A percentile compares a stretch with the other conserved stretches of the same genome.
These are phyloP conservation scores for Melanotaenia parkinsoni DNA, from an alignment of 2,797 vertebrate species.

Conservation along the genomic window DNA sequence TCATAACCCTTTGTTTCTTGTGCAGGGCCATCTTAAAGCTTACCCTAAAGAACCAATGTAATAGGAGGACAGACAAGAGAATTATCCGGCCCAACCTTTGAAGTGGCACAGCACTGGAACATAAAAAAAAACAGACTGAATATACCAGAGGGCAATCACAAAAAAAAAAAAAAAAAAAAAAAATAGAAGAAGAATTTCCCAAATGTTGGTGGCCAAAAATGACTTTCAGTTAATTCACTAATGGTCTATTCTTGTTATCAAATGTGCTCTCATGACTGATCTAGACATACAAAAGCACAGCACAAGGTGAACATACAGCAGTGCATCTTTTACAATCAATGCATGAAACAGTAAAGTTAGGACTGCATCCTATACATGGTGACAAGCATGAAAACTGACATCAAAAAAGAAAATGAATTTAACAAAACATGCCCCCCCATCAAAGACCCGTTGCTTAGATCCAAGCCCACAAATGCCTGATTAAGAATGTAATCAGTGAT, in stretches of 20 bases:
- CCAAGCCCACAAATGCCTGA: constrained; percentile 36
- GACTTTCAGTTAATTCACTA: constrained; percentile 10
- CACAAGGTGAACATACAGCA: constrained; percentile 38
- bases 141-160: constrained; percentile 22
- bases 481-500: constrained; percentile 47
- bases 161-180: constrained; percentile 7
- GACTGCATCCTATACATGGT: constrained; percentile 41
- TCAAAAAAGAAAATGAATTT: constrained; percentile 42
- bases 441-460: constrained; percentile 42
- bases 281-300: constrained; percentile 16
- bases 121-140: constrained; percentile 34
- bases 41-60: constrained; percentile 46
- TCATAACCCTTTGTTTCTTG: constrained; percentile 70
- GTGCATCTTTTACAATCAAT: constrained; percentile 46
- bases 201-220: constrained; percentile 21
- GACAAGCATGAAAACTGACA: constrained; percentile 53
- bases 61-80: constrained; percentile 38
- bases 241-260: constrained; percentile 33
- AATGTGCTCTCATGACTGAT: constrained; percentile 45
- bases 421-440: constrained; percentile 48
- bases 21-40: constrained; percentile 69
- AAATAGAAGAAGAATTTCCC: constrained; percentile 16
- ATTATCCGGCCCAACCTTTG: constrained; percentile 48
- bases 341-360: constrained; percentile 44
- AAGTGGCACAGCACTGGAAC: constrained; percentile 51